Percentiles rank a stretch among this genome's conserved stretches.
These are phyloP conservation scores for Caenorhabditis macrosperma DNA, from an alignment of 2,888 invertebrate genomes.

Conservation along the genomic window DNA sequence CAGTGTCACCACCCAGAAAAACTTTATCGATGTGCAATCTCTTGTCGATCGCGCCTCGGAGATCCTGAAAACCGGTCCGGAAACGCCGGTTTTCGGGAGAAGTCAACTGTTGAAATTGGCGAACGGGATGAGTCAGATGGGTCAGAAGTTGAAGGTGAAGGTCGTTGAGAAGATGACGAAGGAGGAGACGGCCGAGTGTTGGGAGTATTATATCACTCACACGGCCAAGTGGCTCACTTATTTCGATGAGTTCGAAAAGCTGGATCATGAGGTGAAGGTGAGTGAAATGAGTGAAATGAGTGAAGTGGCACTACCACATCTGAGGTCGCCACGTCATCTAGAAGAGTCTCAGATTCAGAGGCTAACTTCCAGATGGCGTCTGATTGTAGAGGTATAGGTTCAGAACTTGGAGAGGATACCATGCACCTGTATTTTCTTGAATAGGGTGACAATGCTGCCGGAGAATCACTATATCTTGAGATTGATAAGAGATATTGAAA, in stretches of 20 bases:
- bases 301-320: too few relatives aligned
- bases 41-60: slow-evolving; percentile 1
- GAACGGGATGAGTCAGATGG: background rate
- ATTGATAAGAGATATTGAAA: too few relatives aligned
- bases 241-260: slow-evolving; percentile 38
- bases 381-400: too few relatives aligned
- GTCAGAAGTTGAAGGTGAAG: background rate
- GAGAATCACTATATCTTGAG: too few relatives aligned
- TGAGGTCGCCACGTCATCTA: too few relatives aligned
- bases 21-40: slow-evolving; percentile 15
- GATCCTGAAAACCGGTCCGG: background rate
- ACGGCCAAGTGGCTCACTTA: slow-evolving; percentile 51
- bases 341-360: too few relatives aligned
- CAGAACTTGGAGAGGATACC: too few relatives aligned
- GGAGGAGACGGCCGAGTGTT: slow-evolving; percentile 12
- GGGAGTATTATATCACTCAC: slow-evolving; percentile 31
- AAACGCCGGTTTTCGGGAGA: background rate
- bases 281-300: background rate
- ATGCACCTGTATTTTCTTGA: too few relatives aligned
- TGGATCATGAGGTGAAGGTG: slow-evolving; percentile 45
- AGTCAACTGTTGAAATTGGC: slow-evolving; percentile 16
- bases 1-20: background rate
- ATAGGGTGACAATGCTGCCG: too few relatives aligned
- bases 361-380: too few relatives aligned
- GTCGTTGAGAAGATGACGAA: slow-evolving; percentile 24